Evolutionary conservation across 2,113 vertebrate genomes (phyloP), one percentile per base, ranked within the genome.

Genomic region (Elgaria multicarinata): DNA sequence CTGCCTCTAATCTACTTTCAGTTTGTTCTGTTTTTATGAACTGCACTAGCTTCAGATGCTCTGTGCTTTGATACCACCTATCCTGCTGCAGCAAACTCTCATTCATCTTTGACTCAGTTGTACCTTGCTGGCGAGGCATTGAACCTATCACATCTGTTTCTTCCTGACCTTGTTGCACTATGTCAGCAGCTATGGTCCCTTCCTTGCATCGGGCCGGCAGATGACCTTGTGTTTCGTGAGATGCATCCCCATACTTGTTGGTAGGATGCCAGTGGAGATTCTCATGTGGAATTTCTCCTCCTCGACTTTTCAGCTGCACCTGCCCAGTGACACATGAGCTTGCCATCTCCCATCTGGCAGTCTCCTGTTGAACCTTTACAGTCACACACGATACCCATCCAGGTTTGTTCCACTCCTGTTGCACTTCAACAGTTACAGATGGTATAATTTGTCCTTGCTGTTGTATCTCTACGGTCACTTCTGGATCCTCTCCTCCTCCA

Each of bases 381-480:
- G 36, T 62, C 31, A 46, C 46, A 22, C 46, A n/a, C 36, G 14
- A 10, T 53, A 50, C 4, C 31, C 31, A 10, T 14, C 14, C n/a
- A 87, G n/a, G 46, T 67, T 72, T 58, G 26, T 36, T 85, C 66
- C 62, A 62, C 13, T 62, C 5, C 8, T 62, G 44, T 44, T 71
- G 33, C 62, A 80, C 42, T 42, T 90, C 26, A 20, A 67, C 44
- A n/a, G 1, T 83, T 39, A 86, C 53, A 44, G 22, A 26, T 33
- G 24, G 9, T 3, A 1, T 31, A 33, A 2, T 53, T 26, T 58
- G 39, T 80, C 66, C 79, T 53, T 53, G 64, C 14, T 91, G 0
- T 76, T 94, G 87, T 74, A 94, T 50, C 80, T 92, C 88, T 71
- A 94, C 53, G 0, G 74, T 90, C 39, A 94, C 83, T 0, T 42